phyloP scores from a whole-genome alignment of 2,113 vertebrate species.

The Albula goreensis region DNA sequence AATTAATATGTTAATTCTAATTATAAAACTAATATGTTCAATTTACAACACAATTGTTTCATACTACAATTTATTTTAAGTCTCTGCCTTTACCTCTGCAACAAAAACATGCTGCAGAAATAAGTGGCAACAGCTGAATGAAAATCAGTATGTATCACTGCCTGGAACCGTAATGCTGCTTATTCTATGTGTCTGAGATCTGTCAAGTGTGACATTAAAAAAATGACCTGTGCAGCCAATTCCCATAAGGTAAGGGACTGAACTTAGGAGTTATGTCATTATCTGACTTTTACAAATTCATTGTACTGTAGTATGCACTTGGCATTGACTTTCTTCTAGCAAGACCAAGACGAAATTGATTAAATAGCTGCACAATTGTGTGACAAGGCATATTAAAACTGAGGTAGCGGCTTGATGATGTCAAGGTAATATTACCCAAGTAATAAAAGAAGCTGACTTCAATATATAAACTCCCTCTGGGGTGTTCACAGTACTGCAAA shows the following conservation, averaged over 20 bases:
- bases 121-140: slow-evolving; percentile 1
- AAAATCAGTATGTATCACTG: background rate
- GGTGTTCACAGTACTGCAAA: background rate
- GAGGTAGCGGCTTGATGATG: slow-evolving; percentile 5
- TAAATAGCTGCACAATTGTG: slow-evolving; percentile 8
- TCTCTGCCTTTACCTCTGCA: background rate
- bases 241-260: background rate
- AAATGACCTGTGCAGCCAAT: background rate
- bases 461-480: slow-evolving; percentile 9
- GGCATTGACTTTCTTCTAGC: slow-evolving; percentile 9
- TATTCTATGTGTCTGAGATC: background rate
- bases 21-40: background rate
- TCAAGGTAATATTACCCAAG: slow-evolving; percentile 12
- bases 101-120: background rate
- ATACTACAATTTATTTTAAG: background rate
- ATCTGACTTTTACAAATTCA: slow-evolving; percentile 18
- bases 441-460: slow-evolving; percentile 7
- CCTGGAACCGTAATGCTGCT: background rate
- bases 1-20: too few relatives aligned
- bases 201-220: slow-evolving; percentile 6
- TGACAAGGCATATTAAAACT: slow-evolving; percentile 17
- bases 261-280: background rate
- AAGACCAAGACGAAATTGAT: background rate
- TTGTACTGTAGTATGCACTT: slow-evolving; percentile 6
- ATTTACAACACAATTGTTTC: background rate